phyloP scores from a whole-genome alignment of 2,797 vertebrate species.

The Danio aesculapii region DNA sequence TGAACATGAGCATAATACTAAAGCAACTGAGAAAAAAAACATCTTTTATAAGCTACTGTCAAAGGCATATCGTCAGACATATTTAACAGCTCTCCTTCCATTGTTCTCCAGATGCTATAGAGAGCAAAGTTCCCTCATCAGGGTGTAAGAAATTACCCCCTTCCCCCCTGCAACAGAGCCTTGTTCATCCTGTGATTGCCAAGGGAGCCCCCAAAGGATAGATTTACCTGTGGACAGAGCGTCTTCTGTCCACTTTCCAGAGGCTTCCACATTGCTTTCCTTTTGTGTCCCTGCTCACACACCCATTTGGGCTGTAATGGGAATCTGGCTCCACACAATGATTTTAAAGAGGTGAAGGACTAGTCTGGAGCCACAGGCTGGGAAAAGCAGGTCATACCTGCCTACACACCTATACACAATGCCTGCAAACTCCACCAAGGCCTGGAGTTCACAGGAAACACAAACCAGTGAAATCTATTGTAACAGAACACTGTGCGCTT shows the following conservation, averaged over 20 bases:
- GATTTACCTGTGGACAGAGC: constrained; percentile 64
- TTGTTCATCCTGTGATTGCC: constrained; percentile 49
- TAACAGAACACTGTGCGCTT: constrained; percentile 43
- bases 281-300: constrained; percentile 61
- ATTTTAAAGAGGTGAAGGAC: constrained; percentile 38
- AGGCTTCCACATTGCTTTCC: constrained; percentile 51
- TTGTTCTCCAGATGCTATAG: constrained; percentile 37
- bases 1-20: background rate
- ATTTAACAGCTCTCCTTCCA: constrained; percentile 47
- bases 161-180: constrained; percentile 39
- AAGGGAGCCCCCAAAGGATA: constrained; percentile 58
- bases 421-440: constrained; percentile 39
- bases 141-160: constrained; percentile 51
- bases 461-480: constrained; percentile 54
- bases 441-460: constrained; percentile 56
- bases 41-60: constrained; percentile 17
- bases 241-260: constrained; percentile 61
- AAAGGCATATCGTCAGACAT: constrained; percentile 34
- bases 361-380: constrained; percentile 52
- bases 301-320: constrained; percentile 59
- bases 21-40: background rate
- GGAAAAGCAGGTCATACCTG: constrained; percentile 63
- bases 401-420: constrained; percentile 59
- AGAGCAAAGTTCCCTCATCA: constrained; percentile 49
- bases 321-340: constrained; percentile 62